Conservation (phyloP, 2,888 invertebrate species). For the Halictus quadricinctus region DNA sequence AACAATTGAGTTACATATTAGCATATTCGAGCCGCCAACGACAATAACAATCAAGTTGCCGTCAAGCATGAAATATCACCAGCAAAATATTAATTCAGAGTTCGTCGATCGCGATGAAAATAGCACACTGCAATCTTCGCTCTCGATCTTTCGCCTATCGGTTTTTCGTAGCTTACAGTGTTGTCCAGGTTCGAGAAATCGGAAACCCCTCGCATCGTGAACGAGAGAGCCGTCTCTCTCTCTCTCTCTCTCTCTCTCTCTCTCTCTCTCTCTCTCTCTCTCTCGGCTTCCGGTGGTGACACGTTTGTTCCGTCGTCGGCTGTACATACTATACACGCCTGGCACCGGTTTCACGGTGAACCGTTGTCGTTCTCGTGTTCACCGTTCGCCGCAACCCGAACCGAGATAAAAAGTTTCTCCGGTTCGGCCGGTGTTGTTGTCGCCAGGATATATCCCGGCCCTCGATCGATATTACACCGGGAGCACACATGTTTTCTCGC, state of each 20-base stretch:
- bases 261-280: background rate
- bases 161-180: background rate
- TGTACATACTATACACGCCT: background rate
- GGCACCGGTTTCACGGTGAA: background rate
- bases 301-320: background rate
- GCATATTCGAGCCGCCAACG: too few species aligned
- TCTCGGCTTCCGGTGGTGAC: background rate
- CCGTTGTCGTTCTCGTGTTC: background rate
- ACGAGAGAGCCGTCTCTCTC: background rate
- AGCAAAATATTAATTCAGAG: background rate
- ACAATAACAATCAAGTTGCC: too few species aligned
- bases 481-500: conserved; percentile 18
- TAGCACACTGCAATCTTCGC: background rate
- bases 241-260: background rate
- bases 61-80: background rate
- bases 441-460: conserved; percentile 13
- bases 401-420: conserved; percentile 18
- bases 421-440: conserved; percentile 12
- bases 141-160: background rate
- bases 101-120: too few species aligned
- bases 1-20: too few species aligned
- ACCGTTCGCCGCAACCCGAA: conserved; percentile 16
- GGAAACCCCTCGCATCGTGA: background rate
- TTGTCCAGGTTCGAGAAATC: background rate
- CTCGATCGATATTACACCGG: conserved; percentile 30